These are phyloP conservation scores for Pristionchus exspectatus DNA, from an alignment of 2,888 invertebrate genomes.

Conservation along the genomic window DNA sequence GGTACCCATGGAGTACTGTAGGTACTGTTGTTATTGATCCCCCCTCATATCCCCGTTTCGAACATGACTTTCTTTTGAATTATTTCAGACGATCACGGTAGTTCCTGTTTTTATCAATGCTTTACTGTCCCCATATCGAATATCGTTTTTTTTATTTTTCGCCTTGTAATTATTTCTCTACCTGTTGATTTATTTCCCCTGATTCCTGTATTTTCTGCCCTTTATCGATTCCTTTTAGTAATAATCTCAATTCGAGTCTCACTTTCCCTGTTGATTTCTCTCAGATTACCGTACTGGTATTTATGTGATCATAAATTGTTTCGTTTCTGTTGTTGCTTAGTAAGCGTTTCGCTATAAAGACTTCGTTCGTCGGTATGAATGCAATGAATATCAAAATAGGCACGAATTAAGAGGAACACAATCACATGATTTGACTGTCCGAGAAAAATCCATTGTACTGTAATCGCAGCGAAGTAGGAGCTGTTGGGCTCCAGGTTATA, in stretches of 20 bases:
- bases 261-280: too few relatives aligned
- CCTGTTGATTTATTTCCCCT: too few relatives aligned
- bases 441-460: neutral
- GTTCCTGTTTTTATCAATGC: neutral
- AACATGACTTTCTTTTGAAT: neutral
- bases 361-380: too few relatives aligned
- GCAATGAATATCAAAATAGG: too few relatives aligned
- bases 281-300: neutral
- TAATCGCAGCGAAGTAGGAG: too few relatives aligned
- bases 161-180: neutral
- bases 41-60: neutral
- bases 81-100: neutral
- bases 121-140: neutral
- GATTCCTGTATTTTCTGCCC: too few relatives aligned
- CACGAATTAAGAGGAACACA: neutral
- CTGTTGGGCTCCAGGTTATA: too few relatives aligned
- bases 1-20: conserved; percentile 2
- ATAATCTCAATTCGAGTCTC: too few relatives aligned
- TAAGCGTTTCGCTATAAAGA: neutral
- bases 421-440: neutral
- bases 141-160: neutral
- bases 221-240: too few relatives aligned
- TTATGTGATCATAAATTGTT: neutral
- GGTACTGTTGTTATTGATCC: neutral
- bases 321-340: neutral